Conservation (phyloP, 2,113 vertebrate genomes). For the Philantomba maxwellii region DNA sequence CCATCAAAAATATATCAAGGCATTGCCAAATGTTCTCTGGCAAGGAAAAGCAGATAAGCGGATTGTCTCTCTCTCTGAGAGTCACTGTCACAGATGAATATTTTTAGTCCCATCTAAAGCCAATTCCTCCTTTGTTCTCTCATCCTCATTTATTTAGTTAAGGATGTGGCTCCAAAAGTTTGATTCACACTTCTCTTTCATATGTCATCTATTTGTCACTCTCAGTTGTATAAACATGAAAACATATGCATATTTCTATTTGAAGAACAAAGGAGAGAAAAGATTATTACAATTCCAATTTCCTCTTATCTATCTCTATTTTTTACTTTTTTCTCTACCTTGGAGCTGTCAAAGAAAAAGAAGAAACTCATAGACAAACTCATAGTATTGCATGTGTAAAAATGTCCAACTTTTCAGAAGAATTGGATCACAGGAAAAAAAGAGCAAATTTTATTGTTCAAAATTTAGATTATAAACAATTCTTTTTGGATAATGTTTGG, state of each 20-base stretch:
- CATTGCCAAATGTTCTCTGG: not conserved
- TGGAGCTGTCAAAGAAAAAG: not conserved
- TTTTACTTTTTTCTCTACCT: not conserved
- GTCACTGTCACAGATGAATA: not conserved
- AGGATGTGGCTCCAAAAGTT: not conserved
- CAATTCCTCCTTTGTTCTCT: not conserved
- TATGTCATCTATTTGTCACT: not conserved
- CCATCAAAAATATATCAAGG: not conserved
- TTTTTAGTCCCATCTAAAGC: not conserved
- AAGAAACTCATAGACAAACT: not conserved
- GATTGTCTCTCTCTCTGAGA: not conserved
- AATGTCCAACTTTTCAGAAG: not conserved
- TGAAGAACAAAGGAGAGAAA: not conserved
- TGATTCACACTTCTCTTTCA: not conserved
- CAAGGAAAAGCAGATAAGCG: fast-evolving
- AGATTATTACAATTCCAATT: not conserved
- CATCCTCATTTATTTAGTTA: not conserved
- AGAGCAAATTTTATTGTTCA: not conserved
- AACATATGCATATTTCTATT: not conserved
- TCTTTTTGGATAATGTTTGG: not conserved
- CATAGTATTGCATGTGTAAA: not conserved
- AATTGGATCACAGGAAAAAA: not conserved
- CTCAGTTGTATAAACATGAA: not conserved
- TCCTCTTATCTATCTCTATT: not conserved
- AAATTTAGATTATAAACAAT: not conserved